phyloP scores from a whole-genome alignment of 2,888 invertebrate genomes.

The Epistrophe eligans region DNA sequence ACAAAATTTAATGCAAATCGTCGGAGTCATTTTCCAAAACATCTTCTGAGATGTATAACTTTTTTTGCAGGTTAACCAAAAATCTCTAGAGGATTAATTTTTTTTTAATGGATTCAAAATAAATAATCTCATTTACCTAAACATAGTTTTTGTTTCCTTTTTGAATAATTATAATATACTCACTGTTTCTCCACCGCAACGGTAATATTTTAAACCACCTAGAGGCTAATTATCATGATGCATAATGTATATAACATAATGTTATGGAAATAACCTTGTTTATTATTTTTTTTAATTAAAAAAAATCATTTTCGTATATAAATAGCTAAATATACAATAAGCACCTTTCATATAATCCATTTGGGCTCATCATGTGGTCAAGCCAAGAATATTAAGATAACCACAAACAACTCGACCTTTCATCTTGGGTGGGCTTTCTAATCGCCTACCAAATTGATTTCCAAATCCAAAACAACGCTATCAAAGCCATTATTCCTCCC shows the following conservation, averaged over 20 bases:
- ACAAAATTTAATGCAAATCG: too few species aligned
- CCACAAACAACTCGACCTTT: background rate
- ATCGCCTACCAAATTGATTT: conserved; percentile 58
- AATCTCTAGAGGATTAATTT: too few species aligned
- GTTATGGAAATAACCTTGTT: conserved; percentile 8
- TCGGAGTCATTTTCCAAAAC: too few species aligned
- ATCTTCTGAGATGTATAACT: too few species aligned
- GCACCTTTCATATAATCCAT: conserved; percentile 28
- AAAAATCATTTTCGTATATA: background rate
- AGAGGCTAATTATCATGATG: too few species aligned
- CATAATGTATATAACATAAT: background rate
- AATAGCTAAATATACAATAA: background rate
- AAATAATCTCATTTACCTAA: too few species aligned
- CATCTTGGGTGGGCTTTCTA: conserved; percentile 47
- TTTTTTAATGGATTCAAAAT: too few species aligned
- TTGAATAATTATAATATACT: too few species aligned
- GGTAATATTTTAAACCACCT: background rate
- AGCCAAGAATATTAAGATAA: conserved; percentile 27
- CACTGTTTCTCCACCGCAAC: too few species aligned
- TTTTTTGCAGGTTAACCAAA: too few species aligned
- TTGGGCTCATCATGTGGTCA: conserved; percentile 14
- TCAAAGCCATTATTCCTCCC: conserved; percentile 45
- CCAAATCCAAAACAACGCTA: conserved; percentile 49
- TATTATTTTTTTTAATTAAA: background rate
- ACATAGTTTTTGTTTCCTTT: too few species aligned